Percentiles rank a stretch among this genome's conserved stretches.
phyloP scores from a whole-genome alignment of 2,797 vertebrate species.

The Neosilurus mollespiculum region DNA sequence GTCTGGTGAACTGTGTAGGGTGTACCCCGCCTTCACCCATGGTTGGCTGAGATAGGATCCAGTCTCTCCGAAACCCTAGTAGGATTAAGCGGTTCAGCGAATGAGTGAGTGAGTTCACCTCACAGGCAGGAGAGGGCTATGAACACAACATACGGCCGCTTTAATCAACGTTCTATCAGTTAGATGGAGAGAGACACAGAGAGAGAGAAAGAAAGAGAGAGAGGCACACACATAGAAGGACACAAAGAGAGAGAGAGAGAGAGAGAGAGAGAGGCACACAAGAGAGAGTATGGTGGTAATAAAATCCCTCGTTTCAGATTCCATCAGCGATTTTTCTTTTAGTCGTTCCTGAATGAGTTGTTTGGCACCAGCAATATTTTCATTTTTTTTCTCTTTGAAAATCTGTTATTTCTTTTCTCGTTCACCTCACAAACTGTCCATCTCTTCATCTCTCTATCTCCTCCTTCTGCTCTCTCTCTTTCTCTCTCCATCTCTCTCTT shows the following conservation, averaged over 20 bases:
- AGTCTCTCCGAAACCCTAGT: too few relatives aligned
- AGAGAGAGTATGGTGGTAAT: background rate
- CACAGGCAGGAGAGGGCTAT: background rate
- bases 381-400: background rate
- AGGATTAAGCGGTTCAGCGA: too few relatives aligned
- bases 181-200: background rate
- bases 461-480: slow-evolving; percentile 22
- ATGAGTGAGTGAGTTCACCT: background rate
- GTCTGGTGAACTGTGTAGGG: too few relatives aligned
- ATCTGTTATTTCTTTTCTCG: background rate
- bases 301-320: background rate
- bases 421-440: slow-evolving; percentile 10
- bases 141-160: background rate
- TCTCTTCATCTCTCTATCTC: slow-evolving; percentile 21
- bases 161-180: background rate
- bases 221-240: background rate
- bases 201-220: background rate
- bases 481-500: slow-evolving; percentile 59
- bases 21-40: too few relatives aligned
- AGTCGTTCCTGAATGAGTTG: background rate
- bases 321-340: background rate
- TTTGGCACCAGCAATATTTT: background rate
- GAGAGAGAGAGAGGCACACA: background rate
- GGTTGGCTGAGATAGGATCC: too few relatives aligned
- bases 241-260: background rate